Conservation (phyloP, 2,797 vertebrate species). For the Spondyliosoma cantharus region DNA sequence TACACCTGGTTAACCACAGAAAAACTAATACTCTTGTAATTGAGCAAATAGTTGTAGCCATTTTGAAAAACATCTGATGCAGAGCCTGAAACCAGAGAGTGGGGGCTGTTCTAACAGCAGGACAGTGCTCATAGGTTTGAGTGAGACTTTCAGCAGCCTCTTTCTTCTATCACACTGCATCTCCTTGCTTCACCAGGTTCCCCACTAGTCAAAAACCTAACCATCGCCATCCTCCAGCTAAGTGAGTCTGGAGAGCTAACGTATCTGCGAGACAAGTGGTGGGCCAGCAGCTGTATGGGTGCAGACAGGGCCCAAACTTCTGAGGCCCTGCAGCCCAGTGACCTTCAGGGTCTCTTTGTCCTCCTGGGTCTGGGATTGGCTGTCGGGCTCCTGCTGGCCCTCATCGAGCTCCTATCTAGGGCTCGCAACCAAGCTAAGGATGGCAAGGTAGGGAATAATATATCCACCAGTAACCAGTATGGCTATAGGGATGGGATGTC, state of each 20-base stretch:
- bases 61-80: neutral
- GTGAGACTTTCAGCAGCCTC: neutral
- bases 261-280: slow-evolving; percentile 89
- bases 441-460: slow-evolving; percentile 78
- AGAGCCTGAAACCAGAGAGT: neutral
- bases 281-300: slow-evolving; percentile 85
- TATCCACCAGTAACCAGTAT: neutral
- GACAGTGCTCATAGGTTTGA: neutral
- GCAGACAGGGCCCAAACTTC: slow-evolving; percentile 35
- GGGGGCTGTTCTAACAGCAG: neutral
- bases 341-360: slow-evolving; percentile 88
- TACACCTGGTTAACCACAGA: too few species aligned
- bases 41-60: neutral
- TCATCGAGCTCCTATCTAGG: slow-evolving; percentile 86
- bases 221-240: slow-evolving; percentile 85
- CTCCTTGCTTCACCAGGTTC: slow-evolving; percentile 78
- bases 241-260: slow-evolving; percentile 86
- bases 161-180: neutral
- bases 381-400: slow-evolving; percentile 82
- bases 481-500: neutral
- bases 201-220: slow-evolving; percentile 84
- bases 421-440: slow-evolving; percentile 85
- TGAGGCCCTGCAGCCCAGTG: slow-evolving; percentile 76
- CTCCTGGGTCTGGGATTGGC: slow-evolving; percentile 86
- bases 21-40: too few species aligned